These are phyloP conservation scores for Ciconia boyciana DNA, from an alignment of 2,113 vertebrate genomes.

Conservation along the genomic window DNA sequence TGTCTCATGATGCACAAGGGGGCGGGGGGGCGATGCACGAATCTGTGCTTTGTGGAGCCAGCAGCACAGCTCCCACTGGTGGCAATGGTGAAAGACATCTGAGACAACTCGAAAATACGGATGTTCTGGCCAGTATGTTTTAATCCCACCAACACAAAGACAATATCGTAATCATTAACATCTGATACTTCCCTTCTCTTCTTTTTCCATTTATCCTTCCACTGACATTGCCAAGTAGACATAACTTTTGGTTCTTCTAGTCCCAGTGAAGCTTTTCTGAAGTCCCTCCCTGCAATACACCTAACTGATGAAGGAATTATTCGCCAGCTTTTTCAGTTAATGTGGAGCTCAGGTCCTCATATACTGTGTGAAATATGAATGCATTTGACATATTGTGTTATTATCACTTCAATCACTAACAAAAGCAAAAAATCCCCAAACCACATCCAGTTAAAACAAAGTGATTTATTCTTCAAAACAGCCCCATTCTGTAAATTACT, in stretches of 20 bases:
- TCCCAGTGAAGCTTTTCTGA: neutral
- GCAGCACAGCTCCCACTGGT: neutral
- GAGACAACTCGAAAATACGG: neutral
- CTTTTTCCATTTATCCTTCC: neutral
- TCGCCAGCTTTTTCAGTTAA: neutral
- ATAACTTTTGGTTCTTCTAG: neutral
- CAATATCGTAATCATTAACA: neutral
- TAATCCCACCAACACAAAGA: neutral
- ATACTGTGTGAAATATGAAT: neutral
- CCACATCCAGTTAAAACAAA: neutral
- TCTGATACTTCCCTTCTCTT: neutral
- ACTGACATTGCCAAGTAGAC: neutral
- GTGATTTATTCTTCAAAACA: neutral
- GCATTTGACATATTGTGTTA: neutral
- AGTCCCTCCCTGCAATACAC: neutral
- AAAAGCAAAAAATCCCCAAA: neutral
- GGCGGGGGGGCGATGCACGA: accelerated
- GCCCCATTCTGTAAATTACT: neutral
- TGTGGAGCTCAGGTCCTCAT: neutral
- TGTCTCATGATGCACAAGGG: neutral
- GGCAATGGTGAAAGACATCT: neutral
- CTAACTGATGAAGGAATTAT: neutral
- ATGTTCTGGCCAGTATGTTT: neutral
- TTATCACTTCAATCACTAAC: neutral
- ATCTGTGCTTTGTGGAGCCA: neutral